These are phyloP conservation scores for Urocyon cinereoargenteus DNA, from an alignment of 2,797 vertebrate genomes.

Conservation along the genomic window DNA sequence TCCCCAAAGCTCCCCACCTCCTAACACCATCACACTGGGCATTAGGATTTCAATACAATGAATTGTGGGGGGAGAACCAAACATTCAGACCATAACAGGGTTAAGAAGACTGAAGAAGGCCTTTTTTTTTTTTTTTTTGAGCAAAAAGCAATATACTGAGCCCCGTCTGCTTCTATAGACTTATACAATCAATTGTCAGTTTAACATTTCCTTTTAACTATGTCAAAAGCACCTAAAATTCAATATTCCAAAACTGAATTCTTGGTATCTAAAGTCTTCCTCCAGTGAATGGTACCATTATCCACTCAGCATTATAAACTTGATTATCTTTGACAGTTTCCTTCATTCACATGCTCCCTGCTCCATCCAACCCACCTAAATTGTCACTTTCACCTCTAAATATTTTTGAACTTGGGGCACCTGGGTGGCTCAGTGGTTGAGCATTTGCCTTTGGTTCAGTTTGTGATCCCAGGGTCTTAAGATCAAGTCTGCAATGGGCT, in stretches of 20 bases:
- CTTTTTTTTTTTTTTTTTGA: not conserved
- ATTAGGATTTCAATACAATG: not conserved
- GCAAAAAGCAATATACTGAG: not conserved
- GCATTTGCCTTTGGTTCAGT: too few species aligned
- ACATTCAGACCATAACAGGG: not conserved
- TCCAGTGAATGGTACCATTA: not conserved
- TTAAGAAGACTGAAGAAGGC: not conserved
- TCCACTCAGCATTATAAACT: not conserved
- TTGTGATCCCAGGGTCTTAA: too few species aligned
- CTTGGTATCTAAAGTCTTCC: not conserved
- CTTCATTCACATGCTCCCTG: not conserved
- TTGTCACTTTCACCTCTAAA: not conserved
- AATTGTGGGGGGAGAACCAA: not conserved
- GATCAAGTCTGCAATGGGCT: too few species aligned
- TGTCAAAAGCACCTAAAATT: not conserved
- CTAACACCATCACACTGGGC: not conserved
- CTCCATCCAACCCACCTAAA: not conserved
- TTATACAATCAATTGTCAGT: not conserved
- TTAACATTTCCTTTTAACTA: not conserved
- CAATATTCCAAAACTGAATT: not conserved
- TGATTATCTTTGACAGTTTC: not conserved
- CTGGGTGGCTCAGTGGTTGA: too few species aligned
- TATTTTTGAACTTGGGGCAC: not conserved
- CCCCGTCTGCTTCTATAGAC: not conserved
- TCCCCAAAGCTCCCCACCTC: not conserved